Conservation (phyloP, 35 echinoderm and acorn worm genomes). For the Lytechinus variegatus region DNA sequence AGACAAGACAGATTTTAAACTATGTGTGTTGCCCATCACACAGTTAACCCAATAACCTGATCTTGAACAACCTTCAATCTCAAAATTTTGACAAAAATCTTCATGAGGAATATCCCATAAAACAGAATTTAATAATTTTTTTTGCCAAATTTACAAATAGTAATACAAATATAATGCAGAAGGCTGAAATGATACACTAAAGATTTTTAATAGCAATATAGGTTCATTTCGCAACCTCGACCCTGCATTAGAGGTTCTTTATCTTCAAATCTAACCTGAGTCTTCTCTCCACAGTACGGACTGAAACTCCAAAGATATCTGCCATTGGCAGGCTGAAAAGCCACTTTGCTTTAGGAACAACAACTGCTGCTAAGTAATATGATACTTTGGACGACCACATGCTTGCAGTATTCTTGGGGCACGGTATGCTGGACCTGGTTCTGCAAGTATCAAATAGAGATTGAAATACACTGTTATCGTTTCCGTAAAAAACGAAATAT, state of each 20-base stretch:
- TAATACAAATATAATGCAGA: neutral
- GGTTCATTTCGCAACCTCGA: too few species aligned
- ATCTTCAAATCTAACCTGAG: conserved; percentile 41
- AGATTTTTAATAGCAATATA: too few species aligned
- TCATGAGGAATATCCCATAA: conserved; percentile 16
- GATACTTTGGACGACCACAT: conserved; percentile 45
- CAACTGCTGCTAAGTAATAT: conserved; percentile 40
- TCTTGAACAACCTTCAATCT: neutral
- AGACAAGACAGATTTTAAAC: too few species aligned
- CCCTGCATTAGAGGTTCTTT: too few species aligned
- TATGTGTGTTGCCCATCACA: too few species aligned
- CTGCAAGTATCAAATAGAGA: conserved; percentile 14
- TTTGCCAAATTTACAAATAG: neutral
- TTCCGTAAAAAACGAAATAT: neutral
- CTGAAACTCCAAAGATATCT: conserved; percentile 46
- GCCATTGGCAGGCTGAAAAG: conserved; percentile 35
- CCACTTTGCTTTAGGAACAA: conserved; percentile 47
- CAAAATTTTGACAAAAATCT: conserved; percentile 37
- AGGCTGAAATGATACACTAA: neutral
- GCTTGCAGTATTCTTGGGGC: conserved; percentile 38
- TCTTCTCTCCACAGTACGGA: conserved; percentile 48
- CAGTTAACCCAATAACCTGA: neutral
- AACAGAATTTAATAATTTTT: neutral
- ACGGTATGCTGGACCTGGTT: conserved; percentile 17
- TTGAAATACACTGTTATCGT: conserved; percentile 32